phyloP scores from a whole-genome alignment of 2,797 vertebrate species.

The Myotis findleyi region DNA sequence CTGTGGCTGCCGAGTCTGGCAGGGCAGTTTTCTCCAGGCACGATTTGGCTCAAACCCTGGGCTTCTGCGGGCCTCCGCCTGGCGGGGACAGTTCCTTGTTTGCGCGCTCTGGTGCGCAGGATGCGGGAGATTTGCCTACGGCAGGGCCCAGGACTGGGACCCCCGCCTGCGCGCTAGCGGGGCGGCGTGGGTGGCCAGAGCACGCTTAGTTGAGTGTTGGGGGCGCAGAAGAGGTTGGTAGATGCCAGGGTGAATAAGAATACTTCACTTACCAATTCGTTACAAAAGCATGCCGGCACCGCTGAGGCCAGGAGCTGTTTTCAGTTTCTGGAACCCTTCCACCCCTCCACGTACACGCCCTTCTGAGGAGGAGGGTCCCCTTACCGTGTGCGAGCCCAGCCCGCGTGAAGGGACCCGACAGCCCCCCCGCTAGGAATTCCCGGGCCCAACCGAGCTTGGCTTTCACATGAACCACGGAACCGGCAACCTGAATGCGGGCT shows the following conservation, averaged over 20 bases:
- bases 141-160: fast-evolving
- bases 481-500: not conserved
- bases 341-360: too few relatives aligned
- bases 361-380: fast-evolving
- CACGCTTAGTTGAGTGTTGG: not conserved
- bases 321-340: not conserved
- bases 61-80: not conserved
- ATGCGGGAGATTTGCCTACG: not conserved
- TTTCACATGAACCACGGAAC: not conserved
- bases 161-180: fast-evolving
- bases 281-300: not conserved
- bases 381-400: not conserved
- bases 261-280: constrained; percentile 18
- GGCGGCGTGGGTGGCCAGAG: fast-evolving
- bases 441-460: not conserved
- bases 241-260: not conserved
- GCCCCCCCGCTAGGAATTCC: not conserved
- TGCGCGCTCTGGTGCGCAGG: not conserved
- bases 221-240: not conserved
- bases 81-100: not conserved
- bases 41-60: not conserved
- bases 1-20: not conserved
- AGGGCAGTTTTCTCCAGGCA: not conserved
- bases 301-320: not conserved
- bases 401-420: fast-evolving